Evolutionary conservation across 2,113 vertebrate genomes (phyloP).

Genomic region (Seriola aureovittata): DNA sequence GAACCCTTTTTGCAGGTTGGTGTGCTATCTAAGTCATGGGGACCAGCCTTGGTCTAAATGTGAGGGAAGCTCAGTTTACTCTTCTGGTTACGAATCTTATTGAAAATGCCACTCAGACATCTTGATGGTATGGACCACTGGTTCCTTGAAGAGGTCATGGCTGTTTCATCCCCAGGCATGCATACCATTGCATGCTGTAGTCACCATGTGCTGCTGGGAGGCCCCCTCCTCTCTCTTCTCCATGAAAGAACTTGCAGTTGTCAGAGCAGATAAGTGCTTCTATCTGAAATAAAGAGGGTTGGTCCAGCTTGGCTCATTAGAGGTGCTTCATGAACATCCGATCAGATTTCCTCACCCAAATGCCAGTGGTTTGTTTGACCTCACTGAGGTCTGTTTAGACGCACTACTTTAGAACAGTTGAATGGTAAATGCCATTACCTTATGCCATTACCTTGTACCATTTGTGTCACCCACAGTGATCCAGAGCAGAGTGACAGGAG

Average conservation of each 20-base stretch:
- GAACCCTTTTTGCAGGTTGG: slow-evolving; percentile 5
- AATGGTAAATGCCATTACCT: background rate
- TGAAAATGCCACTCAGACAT: slow-evolving; percentile 23
- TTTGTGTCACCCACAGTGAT: background rate
- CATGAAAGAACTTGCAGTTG: slow-evolving; percentile 65
- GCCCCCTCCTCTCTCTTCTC: slow-evolving; percentile 25
- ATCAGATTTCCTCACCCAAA: slow-evolving; percentile 48
- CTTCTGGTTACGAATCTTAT: background rate
- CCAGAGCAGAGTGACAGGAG: background rate
- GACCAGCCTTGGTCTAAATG: slow-evolving; percentile 5
- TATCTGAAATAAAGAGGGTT: slow-evolving; percentile 53
- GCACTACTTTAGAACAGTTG: slow-evolving; percentile 21
- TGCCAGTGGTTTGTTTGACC: slow-evolving; percentile 41
- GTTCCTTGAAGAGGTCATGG: slow-evolving; percentile 61
- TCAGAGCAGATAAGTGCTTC: slow-evolving; percentile 63
- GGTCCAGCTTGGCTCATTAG: slow-evolving; percentile 34
- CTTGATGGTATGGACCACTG: slow-evolving; percentile 35
- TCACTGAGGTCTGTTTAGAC: slow-evolving; percentile 9
- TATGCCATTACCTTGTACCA: background rate
- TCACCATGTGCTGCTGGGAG: slow-evolving; percentile 70
- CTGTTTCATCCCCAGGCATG: slow-evolving; percentile 63
- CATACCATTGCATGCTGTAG: slow-evolving; percentile 63
- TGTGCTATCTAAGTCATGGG: background rate
- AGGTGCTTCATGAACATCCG: slow-evolving; percentile 34
- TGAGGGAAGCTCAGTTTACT: slow-evolving; percentile 18